Base-by-base conservation (phyloP, 2,888 invertebrate genomes). In the Eupithecia inturbata region DNA sequence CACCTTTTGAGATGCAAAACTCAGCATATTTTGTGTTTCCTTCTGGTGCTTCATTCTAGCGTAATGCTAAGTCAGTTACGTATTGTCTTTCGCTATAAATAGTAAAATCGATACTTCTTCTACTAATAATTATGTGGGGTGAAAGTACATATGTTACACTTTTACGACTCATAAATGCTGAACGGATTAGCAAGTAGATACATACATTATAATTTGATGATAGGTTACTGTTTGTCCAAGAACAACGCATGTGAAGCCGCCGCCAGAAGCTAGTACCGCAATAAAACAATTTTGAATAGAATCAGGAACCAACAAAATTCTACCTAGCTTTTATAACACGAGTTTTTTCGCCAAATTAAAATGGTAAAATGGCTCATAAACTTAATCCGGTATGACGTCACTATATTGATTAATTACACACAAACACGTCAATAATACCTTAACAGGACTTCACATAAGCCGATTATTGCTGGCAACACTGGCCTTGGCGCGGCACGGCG, bases 371-470 rank as follows among this genome's bases (percentile, higher is more conserved):
- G 33, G 33, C 63, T 72, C 45, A 60, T 70, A 73, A 72, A 73
- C 49, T 33, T 67, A 75, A 72, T 75, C 45, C 68, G 10, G 70
- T 28, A 72, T 78, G 78, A 77, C 77, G 75, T 78, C 76, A 41
- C 70, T 74, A 70, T 77, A 80, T 78, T 77, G 73, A 75, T 78
- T 78, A 78, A 80, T 78, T 78, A 74, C 75, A 39, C 63, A 64
- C 73, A 71, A 66, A 74, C 62, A 77, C 75, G 75, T 68, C 76
- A 78, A 78, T 78, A 79, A 74, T 77, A 70, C 78, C 74, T 63
- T 72, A 70, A 74, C 72, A 71, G 70, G 76, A 80, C 78, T 80
- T 80, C 78, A 77, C 66, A 77, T 74, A 78, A 74, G 77, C 78
- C 80, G 78, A 72, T 75, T 75, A 77, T 72, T 76, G 62, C 69